phyloP scores from a whole-genome alignment of 1,140 invertebrate genomes.

The Trachymyrmex septentrionalis region DNA sequence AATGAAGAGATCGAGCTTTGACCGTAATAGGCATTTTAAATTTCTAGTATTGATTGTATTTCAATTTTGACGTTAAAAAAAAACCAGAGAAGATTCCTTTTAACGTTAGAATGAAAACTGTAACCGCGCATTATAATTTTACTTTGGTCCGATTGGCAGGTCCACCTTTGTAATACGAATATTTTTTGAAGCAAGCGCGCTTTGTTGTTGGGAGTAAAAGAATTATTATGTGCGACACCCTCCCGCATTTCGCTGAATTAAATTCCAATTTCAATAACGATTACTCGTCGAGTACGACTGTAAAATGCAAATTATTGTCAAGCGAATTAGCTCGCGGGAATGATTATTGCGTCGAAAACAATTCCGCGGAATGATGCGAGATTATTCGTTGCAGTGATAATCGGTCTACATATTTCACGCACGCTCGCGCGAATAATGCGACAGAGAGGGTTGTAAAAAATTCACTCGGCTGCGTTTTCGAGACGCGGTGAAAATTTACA shows the following conservation, averaged over 20 bases:
- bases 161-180: not conserved
- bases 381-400: conserved; percentile 35
- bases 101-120: not conserved
- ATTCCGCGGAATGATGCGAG: conserved; percentile 18
- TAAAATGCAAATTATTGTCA: not conserved
- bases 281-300: not conserved
- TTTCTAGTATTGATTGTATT: not conserved
- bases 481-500: conserved; percentile 1
- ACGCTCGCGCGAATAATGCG: not conserved
- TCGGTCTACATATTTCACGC: conserved; percentile 13
- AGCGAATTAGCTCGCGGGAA: not conserved
- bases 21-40: no score
- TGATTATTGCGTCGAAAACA: conserved; percentile 16
- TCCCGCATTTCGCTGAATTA: not conserved
- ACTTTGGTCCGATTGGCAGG: not conserved
- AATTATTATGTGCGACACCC: no score
- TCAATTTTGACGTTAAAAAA: not conserved
- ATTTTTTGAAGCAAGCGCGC: not conserved
- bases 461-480: not conserved
- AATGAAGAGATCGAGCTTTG: no score
- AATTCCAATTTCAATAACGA: not conserved
- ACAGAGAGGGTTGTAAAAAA: not conserved
- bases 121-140: not conserved
- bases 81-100: not conserved
- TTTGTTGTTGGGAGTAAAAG: not conserved